A percentile compares a stretch with the other conserved stretches of the same genome.
These are phyloP conservation scores for Smutsia temminckii DNA, from an alignment of 2,797 vertebrate species.

Conservation along the genomic window DNA sequence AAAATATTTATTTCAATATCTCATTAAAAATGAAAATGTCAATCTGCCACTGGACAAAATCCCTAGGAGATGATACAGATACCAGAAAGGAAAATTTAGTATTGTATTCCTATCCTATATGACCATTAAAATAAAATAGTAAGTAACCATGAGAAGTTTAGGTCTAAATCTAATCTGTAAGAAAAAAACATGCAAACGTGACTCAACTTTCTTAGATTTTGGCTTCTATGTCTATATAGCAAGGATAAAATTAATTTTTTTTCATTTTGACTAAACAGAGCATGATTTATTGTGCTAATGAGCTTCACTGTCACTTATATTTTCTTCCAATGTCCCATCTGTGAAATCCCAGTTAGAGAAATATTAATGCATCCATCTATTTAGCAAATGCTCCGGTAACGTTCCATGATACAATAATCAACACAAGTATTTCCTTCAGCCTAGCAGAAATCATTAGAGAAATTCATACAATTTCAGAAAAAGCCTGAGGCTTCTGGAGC, in stretches of 20 bases:
- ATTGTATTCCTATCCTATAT: background rate
- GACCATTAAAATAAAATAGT: background rate
- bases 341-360: background rate
- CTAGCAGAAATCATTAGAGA: background rate
- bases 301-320: background rate
- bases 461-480: slow-evolving; percentile 23
- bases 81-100: background rate
- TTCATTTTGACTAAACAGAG: background rate
- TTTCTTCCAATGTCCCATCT: background rate
- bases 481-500: background rate
- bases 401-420: background rate
- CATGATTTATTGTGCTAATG: background rate
- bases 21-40: slow-evolving; percentile 37
- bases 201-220: slow-evolving; percentile 4
- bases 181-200: background rate
- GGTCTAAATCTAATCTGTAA: background rate
- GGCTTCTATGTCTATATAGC: background rate
- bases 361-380: background rate
- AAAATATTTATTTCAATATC: background rate
- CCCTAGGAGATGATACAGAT: background rate
- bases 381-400: background rate
- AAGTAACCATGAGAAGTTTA: background rate
- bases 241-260: background rate
- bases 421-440: background rate
- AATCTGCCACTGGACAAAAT: slow-evolving; percentile 10